phyloP scores from a whole-genome alignment of 2,113 vertebrate genomes.

The Cnemophilus loriae region DNA sequence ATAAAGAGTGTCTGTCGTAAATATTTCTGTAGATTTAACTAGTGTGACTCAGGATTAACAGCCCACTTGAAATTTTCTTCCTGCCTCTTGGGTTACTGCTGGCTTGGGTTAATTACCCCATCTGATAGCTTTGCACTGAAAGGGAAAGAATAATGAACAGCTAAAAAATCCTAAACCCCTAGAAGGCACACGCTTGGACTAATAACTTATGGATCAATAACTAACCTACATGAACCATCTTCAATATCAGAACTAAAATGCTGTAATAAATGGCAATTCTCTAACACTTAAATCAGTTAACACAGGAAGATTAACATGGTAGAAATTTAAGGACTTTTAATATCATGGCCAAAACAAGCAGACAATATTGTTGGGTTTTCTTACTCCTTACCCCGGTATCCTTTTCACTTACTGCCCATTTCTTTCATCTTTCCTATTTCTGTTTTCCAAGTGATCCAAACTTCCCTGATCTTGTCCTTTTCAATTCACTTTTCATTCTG shows the following conservation, averaged over 20 bases:
- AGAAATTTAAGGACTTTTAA: background rate
- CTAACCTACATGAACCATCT: background rate
- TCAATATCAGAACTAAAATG: background rate
- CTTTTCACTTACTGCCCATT: background rate
- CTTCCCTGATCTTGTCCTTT: constrained; percentile 1
- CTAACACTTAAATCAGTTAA: background rate
- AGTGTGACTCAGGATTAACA: background rate
- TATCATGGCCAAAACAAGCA: background rate
- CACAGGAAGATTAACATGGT: background rate
- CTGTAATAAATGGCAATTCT: background rate
- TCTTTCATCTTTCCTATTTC: background rate
- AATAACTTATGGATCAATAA: background rate
- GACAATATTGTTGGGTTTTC: background rate
- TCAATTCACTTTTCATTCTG: constrained; percentile 26
- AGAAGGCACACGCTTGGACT: background rate
- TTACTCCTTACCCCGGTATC: background rate
- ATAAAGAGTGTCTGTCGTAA: background rate
- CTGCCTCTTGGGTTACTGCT: background rate
- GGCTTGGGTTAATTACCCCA: background rate
- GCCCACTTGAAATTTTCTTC: background rate
- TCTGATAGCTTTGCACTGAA: background rate
- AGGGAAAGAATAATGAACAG: background rate
- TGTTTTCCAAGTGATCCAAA: background rate
- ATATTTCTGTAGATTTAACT: background rate
- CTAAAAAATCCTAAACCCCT: background rate